Evolutionary conservation across 2,888 invertebrate genomes (phyloP).

Genomic region (Asteroscopus sphinx): DNA sequence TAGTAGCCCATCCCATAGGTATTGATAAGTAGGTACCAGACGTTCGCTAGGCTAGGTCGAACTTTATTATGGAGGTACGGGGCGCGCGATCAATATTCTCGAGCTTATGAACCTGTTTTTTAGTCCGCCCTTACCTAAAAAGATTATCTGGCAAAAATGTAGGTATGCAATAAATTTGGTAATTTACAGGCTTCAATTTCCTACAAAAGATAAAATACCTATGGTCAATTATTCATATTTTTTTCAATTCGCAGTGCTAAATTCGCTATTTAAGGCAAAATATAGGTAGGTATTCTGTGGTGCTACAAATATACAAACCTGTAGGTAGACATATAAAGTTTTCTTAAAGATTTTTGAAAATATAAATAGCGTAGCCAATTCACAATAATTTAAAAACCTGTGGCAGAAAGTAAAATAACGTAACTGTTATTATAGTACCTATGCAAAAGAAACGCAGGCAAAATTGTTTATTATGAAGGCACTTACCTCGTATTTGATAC

Average conservation of each 20-base stretch:
- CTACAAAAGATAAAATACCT: not conserved
- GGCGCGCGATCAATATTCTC: no score
- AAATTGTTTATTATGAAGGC: conserved; percentile 22
- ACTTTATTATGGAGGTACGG: no score
- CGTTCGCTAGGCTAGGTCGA: no score
- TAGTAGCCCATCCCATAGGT: no score
- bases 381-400: no score
- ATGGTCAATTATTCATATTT: not conserved
- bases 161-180: no score
- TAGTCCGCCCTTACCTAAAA: no score
- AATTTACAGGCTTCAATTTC: not conserved
- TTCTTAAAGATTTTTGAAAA: not conserved
- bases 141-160: no score
- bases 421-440: not conserved
- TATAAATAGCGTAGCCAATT: conserved; percentile 29
- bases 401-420: not conserved
- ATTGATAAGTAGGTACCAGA: no score
- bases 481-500: conserved; percentile 98
- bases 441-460: conserved; percentile 51
- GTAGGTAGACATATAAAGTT: not conserved
- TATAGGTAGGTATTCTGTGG: not conserved
- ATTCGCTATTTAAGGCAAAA: conserved; percentile 30
- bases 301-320: not conserved
- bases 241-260: conserved; percentile 49
- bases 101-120: no score